Conservation (phyloP, 1,140 invertebrate genomes). For the Plectrocnemia conspersa region DNA sequence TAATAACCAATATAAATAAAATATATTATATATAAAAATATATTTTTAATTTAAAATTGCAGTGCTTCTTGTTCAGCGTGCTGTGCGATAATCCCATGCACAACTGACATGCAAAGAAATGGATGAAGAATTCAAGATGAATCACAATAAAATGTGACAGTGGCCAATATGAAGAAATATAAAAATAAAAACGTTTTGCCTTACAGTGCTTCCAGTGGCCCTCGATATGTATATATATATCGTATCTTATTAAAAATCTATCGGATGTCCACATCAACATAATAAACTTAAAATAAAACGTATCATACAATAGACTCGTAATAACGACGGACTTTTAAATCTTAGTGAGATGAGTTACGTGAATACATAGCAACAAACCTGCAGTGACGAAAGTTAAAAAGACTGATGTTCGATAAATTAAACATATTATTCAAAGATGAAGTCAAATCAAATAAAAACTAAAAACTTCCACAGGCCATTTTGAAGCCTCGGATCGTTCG, state of each 20-base stretch:
- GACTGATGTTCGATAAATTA: constrained; percentile 11
- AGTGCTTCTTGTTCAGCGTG: constrained; percentile 24
- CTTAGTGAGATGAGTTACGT: constrained; percentile 11
- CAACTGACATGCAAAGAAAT: constrained; percentile 28
- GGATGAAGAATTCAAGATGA: constrained; percentile 18
- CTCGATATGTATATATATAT: constrained; percentile 20
- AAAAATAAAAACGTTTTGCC: constrained; percentile 33
- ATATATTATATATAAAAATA: constrained; percentile 15
- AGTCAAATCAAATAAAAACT: constrained; percentile 12
- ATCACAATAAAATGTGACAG: constrained; percentile 20
- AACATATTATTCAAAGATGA: constrained; percentile 2
- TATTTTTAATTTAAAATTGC: constrained; percentile 2
- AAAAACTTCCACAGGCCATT: constrained; percentile 23
- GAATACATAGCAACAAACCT: constrained; percentile 17
- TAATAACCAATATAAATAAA: constrained; percentile 16
- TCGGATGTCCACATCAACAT: neutral
- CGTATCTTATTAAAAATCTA: neutral
- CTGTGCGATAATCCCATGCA: constrained; percentile 28
- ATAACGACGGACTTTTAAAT: neutral
- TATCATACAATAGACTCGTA: constrained; percentile 7
- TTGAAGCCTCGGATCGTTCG: constrained; percentile 24
- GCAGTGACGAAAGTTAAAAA: neutral
- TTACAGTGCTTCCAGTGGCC: constrained; percentile 36
- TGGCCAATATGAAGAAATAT: constrained; percentile 30
- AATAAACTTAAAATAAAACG: too few species aligned